These are phyloP conservation scores for Aplocera efformata DNA, from an alignment of 2,888 invertebrate genomes.

Conservation along the genomic window DNA sequence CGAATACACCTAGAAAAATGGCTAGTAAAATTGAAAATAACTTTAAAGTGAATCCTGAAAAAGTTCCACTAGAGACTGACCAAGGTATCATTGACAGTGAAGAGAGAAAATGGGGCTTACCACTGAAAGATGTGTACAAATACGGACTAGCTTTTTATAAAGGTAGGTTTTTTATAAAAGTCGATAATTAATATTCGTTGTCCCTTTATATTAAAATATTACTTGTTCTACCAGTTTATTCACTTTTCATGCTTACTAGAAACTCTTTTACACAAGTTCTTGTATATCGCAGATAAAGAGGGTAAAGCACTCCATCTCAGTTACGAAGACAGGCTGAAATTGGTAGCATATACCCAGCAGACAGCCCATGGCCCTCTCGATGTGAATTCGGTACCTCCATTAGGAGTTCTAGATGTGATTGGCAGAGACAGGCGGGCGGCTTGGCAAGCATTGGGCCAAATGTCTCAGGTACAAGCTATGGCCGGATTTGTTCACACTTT, in stretches of 20 bases:
- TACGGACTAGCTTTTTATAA: constrained; percentile 95
- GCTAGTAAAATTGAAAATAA: constrained; percentile 50
- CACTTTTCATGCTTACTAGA: no score
- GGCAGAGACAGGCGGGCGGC: constrained; percentile 95
- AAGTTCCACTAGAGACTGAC: constrained; percentile 69
- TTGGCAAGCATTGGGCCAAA: constrained; percentile 95
- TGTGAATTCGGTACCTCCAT: constrained; percentile 85
- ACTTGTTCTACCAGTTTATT: no score
- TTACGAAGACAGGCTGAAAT: constrained; percentile 94
- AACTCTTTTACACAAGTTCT: background rate
- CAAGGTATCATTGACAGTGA: constrained; percentile 73
- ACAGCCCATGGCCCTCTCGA: constrained; percentile 91
- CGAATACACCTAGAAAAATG: constrained; percentile 39
- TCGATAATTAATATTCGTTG: background rate
- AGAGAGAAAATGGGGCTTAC: constrained; percentile 84
- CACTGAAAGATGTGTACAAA: constrained; percentile 91
- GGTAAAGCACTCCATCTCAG: constrained; percentile 98
- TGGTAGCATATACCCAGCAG: constrained; percentile 96
- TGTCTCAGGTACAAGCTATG: constrained; percentile 93
- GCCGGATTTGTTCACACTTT: constrained; percentile 94
- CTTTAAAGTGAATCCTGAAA: constrained; percentile 61
- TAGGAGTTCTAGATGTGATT: constrained; percentile 97
- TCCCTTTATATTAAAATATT: background rate
- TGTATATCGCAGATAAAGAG: constrained; percentile 88
- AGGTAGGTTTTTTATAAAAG: constrained; percentile 79